A percentile compares a stretch with the other conserved stretches of the same genome.
Conservation (phyloP, 2,888 invertebrate species). For the Synergus laeviventris region DNA sequence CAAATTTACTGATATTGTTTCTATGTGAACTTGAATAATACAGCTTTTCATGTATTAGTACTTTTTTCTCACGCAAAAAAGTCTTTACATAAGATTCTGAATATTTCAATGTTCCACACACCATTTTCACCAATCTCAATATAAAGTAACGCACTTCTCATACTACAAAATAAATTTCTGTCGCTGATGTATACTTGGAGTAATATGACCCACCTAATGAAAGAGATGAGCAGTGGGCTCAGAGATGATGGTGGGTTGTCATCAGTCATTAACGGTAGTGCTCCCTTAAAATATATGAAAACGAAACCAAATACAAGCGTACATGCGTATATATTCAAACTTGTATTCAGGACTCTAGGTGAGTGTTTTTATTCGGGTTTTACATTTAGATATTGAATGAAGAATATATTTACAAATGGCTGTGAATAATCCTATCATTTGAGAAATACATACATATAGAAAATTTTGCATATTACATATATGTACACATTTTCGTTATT, state of each 20-base stretch:
- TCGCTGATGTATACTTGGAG: neutral
- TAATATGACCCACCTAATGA: conserved; percentile 7
- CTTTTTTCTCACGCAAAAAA: neutral
- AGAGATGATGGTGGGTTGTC: conserved; percentile 59
- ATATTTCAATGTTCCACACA: neutral
- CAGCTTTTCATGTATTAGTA: neutral
- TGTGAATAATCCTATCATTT: neutral
- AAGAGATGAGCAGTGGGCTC: conserved; percentile 54
- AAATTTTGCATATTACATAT: neutral
- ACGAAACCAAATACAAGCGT: neutral
- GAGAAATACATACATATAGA: neutral
- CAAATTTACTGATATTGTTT: neutral
- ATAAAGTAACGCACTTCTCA: neutral
- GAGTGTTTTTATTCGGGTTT: neutral
- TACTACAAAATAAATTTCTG: neutral
- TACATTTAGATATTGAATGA: neutral
- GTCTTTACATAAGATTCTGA: neutral
- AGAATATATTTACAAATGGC: neutral
- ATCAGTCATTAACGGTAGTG: conserved; percentile 73
- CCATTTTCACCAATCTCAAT: neutral
- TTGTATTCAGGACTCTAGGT: neutral
- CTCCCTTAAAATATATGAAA: conserved; percentile 49
- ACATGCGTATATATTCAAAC: neutral
- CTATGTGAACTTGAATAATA: neutral
- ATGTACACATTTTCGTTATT: neutral